phyloP scores from a whole-genome alignment of 2,888 invertebrate genomes.

The Amphipyra berbera region DNA sequence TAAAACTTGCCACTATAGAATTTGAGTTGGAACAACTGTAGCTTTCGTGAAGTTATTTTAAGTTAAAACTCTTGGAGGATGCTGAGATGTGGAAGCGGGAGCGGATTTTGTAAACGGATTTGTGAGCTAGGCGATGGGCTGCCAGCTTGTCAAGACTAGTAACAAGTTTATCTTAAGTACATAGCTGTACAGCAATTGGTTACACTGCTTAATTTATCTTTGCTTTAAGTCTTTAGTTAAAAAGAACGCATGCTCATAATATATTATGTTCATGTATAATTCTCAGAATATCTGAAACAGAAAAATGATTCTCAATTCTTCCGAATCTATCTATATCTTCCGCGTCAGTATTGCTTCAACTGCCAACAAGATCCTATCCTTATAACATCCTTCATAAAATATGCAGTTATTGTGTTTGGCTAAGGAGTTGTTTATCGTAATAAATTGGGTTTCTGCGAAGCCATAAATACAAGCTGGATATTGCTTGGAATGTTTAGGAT shows the following conservation, averaged over 20 bases:
- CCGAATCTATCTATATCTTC: not conserved
- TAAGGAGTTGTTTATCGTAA: conserved; percentile 48
- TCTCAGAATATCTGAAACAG: too few relatives aligned
- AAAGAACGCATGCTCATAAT: too few relatives aligned
- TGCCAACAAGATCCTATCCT: conserved; percentile 11
- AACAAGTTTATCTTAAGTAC: conserved; percentile 40
- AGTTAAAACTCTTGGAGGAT: conserved; percentile 55
- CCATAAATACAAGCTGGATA: conserved; percentile 50
- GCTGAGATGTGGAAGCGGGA: conserved; percentile 36
- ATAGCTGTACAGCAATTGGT: not conserved
- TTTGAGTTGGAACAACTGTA: conserved; percentile 68
- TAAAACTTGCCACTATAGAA: conserved; percentile 78
- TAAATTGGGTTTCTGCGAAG: conserved; percentile 50
- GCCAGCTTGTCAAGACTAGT: conserved; percentile 30
- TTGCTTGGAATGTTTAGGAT: conserved; percentile 50
- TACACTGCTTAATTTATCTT: not conserved
- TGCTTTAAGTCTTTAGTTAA: too few relatives aligned
- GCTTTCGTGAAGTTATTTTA: conserved; percentile 65
- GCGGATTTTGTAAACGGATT: conserved; percentile 56
- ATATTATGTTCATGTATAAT: too few relatives aligned
- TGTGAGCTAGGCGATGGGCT: conserved; percentile 36
- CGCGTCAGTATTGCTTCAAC: not conserved
- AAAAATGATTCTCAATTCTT: too few relatives aligned
- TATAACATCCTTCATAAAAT: conserved; percentile 43
- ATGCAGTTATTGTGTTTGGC: conserved; percentile 44